A percentile compares a stretch with the other conserved stretches of the same genome.
phyloP scores from a whole-genome alignment of 1,140 invertebrate genomes.

The Eupeodes corollae region DNA sequence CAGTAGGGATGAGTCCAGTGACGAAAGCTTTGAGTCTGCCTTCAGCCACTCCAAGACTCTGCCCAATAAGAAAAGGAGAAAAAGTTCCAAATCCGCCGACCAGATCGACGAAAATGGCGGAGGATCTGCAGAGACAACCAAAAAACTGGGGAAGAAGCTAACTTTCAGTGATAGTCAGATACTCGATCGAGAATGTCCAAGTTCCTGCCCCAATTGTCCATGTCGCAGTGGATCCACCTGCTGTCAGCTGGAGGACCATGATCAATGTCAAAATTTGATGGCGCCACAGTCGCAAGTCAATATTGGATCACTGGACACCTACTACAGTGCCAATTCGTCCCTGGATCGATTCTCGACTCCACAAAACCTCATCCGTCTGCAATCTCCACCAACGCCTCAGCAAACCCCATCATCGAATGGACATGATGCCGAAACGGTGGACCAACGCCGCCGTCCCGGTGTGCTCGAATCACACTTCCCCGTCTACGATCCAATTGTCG shows the following conservation, averaged over 20 bases:
- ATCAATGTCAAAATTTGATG: constrained; percentile 7
- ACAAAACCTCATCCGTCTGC: neutral
- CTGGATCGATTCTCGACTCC: constrained; percentile 24
- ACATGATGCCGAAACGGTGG: neutral
- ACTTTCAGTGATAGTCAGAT: constrained; percentile 35
- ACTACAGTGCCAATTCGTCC: constrained; percentile 34
- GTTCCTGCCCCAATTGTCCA: constrained; percentile 22
- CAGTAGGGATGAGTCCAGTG: constrained; percentile 19
- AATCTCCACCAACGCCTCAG: neutral
- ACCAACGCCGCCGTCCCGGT: constrained; percentile 16
- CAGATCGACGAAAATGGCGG: constrained; percentile 19
- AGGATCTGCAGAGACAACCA: neutral
- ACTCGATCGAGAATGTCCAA: constrained; percentile 21
- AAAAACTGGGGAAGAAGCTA: constrained; percentile 16
- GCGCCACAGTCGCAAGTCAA: neutral
- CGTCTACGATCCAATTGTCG: constrained; percentile 5
- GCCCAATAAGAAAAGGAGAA: constrained; percentile 3
- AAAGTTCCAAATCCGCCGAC: constrained; percentile 32
- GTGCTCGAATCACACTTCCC: constrained; percentile 36
- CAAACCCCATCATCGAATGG: neutral
- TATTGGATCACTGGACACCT: constrained; percentile 28
- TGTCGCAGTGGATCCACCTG: constrained; percentile 11
- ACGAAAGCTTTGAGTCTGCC: constrained; percentile 33
- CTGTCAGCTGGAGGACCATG: constrained; percentile 17
- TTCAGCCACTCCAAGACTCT: constrained; percentile 12